These are phyloP conservation scores for Bursaphelenchus mucronatus DNA, from an alignment of 1,140 invertebrate genomes.

Conservation along the genomic window DNA sequence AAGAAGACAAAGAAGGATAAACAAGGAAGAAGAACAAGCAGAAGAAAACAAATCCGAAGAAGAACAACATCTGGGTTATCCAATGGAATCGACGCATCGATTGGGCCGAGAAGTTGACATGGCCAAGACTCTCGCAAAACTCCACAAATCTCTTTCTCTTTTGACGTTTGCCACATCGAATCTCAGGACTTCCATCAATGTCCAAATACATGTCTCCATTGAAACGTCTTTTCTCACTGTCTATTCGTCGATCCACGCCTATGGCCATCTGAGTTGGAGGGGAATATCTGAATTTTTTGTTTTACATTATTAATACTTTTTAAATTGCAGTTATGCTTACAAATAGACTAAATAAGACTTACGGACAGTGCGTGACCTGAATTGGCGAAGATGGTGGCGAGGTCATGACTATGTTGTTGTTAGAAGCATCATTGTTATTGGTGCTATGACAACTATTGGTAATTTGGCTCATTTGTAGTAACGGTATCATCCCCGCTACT, in stretches of 20 bases:
- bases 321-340: too few species aligned
- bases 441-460: neutral
- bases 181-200: neutral
- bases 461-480: neutral
- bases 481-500: neutral
- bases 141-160: neutral
- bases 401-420: neutral
- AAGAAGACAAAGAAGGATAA: conserved; percentile 35
- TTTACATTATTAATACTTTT: too few species aligned
- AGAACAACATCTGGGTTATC: conserved; percentile 58
- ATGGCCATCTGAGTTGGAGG: neutral
- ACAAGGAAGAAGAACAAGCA: conserved; percentile 58
- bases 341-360: too few species aligned
- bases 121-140: conserved; percentile 4
- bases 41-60: conserved; percentile 58
- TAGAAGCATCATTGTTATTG: neutral
- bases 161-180: neutral
- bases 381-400: too few species aligned
- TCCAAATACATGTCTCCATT: neutral
- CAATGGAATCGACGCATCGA: conserved; percentile 47
- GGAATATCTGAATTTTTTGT: neutral
- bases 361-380: too few species aligned
- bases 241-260: neutral
- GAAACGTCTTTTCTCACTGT: neutral
- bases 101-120: conserved; percentile 30